Evolutionary conservation across 2,113 vertebrate genomes (phyloP).

Genomic region (Felis catus): DNA sequence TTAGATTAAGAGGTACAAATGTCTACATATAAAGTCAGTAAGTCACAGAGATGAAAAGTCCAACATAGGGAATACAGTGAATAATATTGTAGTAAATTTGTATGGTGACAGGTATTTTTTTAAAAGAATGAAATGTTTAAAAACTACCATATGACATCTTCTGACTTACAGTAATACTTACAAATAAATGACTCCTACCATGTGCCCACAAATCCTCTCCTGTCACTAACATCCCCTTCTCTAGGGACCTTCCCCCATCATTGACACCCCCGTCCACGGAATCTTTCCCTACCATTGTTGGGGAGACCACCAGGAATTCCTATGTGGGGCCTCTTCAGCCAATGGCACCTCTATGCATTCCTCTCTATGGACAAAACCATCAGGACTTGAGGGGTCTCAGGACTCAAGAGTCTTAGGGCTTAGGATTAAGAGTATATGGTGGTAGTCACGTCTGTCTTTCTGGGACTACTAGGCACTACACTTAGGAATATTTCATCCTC

Average conservation of each 20-base stretch:
- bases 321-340: neutral
- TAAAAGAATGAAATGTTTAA: neutral
- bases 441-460: neutral
- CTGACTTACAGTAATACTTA: neutral
- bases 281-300: neutral
- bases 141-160: neutral
- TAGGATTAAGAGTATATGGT: neutral
- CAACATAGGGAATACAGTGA: neutral
- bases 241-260: neutral
- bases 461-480: neutral
- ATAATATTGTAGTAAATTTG: neutral
- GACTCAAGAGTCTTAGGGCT: neutral
- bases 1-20: neutral
- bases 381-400: neutral
- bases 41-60: neutral
- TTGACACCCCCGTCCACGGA: neutral
- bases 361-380: neutral
- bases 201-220: neutral
- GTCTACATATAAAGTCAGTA: neutral
- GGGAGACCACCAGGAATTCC: neutral
- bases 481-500: neutral
- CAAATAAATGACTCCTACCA: neutral
- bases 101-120: neutral
- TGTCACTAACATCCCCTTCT: neutral
- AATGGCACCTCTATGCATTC: accelerated